Evolutionary conservation across 2,797 vertebrate species (phyloP).

Genomic region (Mormyrus hasselquistii): DNA sequence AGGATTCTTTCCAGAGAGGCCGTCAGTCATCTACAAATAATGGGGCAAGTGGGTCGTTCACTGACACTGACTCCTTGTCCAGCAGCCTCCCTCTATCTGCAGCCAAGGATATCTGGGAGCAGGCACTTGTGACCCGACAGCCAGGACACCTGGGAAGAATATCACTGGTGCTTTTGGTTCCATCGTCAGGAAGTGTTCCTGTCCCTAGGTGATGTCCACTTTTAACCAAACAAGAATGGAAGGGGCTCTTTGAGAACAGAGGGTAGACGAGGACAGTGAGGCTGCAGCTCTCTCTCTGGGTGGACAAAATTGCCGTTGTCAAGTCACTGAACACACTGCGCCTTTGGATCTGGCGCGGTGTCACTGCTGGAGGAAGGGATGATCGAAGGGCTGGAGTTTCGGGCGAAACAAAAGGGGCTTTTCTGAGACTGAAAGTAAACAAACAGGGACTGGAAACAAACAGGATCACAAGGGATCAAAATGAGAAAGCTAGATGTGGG

Average conservation of each 20-base stretch:
- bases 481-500: not conserved
- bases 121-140: not conserved
- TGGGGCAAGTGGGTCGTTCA: not conserved
- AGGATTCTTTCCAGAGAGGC: not conserved
- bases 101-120: not conserved
- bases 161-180: constrained; percentile 64
- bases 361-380: not conserved
- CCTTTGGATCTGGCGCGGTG: not conserved
- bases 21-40: not conserved
- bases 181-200: constrained; percentile 55
- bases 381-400: not conserved
- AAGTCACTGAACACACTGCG: not conserved
- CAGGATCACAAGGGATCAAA: not conserved
- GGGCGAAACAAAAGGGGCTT: not conserved
- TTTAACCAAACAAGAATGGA: constrained; percentile 40
- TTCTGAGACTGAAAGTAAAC: not conserved
- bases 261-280: not conserved
- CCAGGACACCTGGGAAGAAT: constrained; percentile 24
- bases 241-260: not conserved
- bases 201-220: constrained; percentile 51
- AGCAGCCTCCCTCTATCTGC: not conserved
- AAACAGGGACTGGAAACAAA: not conserved
- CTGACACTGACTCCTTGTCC: not conserved
- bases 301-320: not conserved
- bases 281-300: not conserved